Evolutionary conservation across 2,888 invertebrate species (phyloP), one percentile per base, ranked within the genome.

Genomic region (Drosophila merina): DNA sequence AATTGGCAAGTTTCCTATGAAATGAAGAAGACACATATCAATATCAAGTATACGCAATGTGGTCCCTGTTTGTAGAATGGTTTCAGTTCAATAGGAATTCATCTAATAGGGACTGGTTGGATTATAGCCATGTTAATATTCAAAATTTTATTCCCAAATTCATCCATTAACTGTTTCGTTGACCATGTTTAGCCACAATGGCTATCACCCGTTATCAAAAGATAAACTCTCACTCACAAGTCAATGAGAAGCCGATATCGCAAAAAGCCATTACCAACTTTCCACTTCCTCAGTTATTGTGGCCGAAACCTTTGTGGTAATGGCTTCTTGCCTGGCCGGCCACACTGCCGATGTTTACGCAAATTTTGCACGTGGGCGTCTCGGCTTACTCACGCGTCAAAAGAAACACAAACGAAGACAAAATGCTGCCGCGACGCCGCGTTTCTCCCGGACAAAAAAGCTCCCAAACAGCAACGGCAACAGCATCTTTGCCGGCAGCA

Each of bases 311-410:
- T 14, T 47, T 10, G 25, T 14, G 30, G 30, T 57, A 52, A 38
- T 59, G 4, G 44, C n/a, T 4, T 72, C 55, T 68, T 64, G 45
- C 80, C 80, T 84, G 88, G 84, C 80, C 69, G 88, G 84, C 80
- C 69, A 83, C 84, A 5, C 78, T 67, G 57, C 12, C 12, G 52
- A 42, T 63, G 62, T 77, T 84, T 88, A 86, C 83, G 84, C 88
- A 86, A 87, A 89, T 75, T 76, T 75, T 73, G 86, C 89, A 88
- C 88, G 88, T 88, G 88, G 88, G 88, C 89, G 88, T 88, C 76
- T 71, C 69, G 72, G 86, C 86, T 83, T 87, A 87, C 83, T 83
- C 83, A 87, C 83, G 88, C 88, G 86, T 83, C 88, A 87, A 83
- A 83, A 83, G 79, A 77, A 85, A 87, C 80, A 76, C 84, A 88